Evolutionary conservation across 2,797 vertebrate genomes (phyloP), one percentile per base, ranked within the genome.

Genomic region (Sylvilagus floridanus): DNA sequence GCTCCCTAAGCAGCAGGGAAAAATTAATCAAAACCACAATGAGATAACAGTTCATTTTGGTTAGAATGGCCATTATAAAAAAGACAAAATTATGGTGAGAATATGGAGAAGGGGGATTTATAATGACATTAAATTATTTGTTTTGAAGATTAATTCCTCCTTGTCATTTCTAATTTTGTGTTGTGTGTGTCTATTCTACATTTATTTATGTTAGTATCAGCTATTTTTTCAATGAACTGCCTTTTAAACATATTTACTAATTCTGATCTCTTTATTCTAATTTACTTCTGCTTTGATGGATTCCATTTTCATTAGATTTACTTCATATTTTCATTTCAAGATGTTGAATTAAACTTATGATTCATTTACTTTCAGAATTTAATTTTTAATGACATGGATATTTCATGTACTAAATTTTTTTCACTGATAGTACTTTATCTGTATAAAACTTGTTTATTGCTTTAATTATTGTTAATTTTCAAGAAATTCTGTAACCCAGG

Each of bases 71-170:
- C 42, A 1, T 47, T 57, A 57, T 16, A 57, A 21, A 57, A 57
- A 57, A 21, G 19, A 16, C 54, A 57, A 57, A 57, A 57, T 57
- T 57, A 57, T 57, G 16, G 54, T 19, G 19, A 57, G 54, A 17
- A 57, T 16, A 57, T 57, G 54, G 54, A 57, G 54, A 57, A 57
- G 19, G 54, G 54, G 54, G 54, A 57, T 57, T 7, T 57, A 17
- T 16, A 57, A 57, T 57, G 54, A 57, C 19, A 57, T 57, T 57
- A 5, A 47, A 52, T 26, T 37, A 30, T 63, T 10, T 66, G 42
- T 26, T 94, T 88, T 92, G 22, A 93, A 93, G 63, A 84, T 16
- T 30, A 73, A 63, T 60, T 62, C 22, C 11, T 69, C 14, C n/a
- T 79, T 75, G 8, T 62, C 42, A 84, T 69, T 85, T 79, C 52